Evolutionary conservation across 2,113 vertebrate genomes (phyloP).

Genomic region (Chloroceryle aenea): DNA sequence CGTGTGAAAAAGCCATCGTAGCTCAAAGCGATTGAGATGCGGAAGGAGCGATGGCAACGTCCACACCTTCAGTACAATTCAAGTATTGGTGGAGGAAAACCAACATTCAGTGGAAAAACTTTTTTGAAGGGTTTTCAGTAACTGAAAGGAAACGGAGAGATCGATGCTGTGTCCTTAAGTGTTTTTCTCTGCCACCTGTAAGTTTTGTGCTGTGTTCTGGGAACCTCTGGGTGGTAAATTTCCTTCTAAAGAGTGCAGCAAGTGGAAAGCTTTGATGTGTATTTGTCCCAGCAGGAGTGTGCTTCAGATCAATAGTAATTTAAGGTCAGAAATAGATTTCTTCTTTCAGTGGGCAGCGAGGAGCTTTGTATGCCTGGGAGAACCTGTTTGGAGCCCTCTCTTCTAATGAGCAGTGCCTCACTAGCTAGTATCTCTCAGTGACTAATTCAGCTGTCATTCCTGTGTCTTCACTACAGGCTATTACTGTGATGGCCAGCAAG

Average conservation of each 20-base stretch:
- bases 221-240: neutral
- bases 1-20: neutral
- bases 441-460: neutral
- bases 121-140: neutral
- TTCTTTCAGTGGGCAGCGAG: neutral
- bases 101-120: neutral
- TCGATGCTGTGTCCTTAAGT: neutral
- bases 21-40: neutral
- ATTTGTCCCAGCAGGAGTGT: neutral
- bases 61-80: neutral
- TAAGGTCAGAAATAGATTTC: neutral
- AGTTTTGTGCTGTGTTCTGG: neutral
- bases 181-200: neutral
- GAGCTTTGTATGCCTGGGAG: neutral
- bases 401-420: neutral
- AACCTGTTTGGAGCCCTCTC: neutral
- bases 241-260: neutral
- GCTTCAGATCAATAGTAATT: neutral
- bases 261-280: neutral
- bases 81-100: neutral
- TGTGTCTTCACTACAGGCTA: constrained; percentile 77
- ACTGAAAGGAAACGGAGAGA: neutral
- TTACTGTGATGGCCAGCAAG: constrained; percentile 82
- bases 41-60: neutral
- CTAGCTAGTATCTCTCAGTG: neutral